phyloP scores from a whole-genome alignment of 2,888 invertebrate species.

The Thelaira solivaga region DNA sequence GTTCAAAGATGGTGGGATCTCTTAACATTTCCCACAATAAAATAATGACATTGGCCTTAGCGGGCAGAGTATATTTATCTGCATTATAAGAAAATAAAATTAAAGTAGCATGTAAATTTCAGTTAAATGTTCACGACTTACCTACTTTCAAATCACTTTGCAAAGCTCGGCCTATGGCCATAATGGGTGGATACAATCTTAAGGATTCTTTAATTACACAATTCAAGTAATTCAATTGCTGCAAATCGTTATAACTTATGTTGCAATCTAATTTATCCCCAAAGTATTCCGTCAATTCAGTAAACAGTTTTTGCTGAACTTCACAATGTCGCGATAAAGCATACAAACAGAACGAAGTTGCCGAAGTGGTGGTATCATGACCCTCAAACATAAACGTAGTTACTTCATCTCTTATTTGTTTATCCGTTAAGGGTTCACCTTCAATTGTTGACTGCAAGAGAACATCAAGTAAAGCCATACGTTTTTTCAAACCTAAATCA shows the following conservation, averaged over 20 bases:
- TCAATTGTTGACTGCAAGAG: slow-evolving; percentile 79
- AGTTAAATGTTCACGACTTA: slow-evolving; percentile 70
- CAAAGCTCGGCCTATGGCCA: slow-evolving; percentile 80
- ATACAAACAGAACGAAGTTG: slow-evolving; percentile 72
- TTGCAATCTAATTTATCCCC: slow-evolving; percentile 66
- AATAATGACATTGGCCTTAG: slow-evolving; percentile 70
- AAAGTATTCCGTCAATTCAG: slow-evolving; percentile 69
- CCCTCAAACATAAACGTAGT: slow-evolving; percentile 85
- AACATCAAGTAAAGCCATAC: slow-evolving; percentile 82
- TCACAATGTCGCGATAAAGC: slow-evolving; percentile 70
- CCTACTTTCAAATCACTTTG: slow-evolving; percentile 79
- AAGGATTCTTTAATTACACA: slow-evolving; percentile 83
- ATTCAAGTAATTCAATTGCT: slow-evolving; percentile 77
- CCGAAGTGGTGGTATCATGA: slow-evolving; percentile 75
- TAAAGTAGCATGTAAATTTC: too few species aligned
- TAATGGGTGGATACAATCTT: slow-evolving; percentile 82
- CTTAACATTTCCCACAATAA: slow-evolving; percentile 71
- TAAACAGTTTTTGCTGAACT: slow-evolving; percentile 70
- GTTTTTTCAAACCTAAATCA: slow-evolving; percentile 78
- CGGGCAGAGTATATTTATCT: slow-evolving; percentile 67
- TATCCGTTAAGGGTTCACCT: slow-evolving; percentile 79
- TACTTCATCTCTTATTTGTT: slow-evolving; percentile 83
- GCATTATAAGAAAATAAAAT: too few species aligned
- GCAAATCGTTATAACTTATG: slow-evolving; percentile 68
- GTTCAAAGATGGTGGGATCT: slow-evolving; percentile 68